Conservation (phyloP, 2,888 invertebrate genomes). For the Chrysotoxum bicinctum region DNA sequence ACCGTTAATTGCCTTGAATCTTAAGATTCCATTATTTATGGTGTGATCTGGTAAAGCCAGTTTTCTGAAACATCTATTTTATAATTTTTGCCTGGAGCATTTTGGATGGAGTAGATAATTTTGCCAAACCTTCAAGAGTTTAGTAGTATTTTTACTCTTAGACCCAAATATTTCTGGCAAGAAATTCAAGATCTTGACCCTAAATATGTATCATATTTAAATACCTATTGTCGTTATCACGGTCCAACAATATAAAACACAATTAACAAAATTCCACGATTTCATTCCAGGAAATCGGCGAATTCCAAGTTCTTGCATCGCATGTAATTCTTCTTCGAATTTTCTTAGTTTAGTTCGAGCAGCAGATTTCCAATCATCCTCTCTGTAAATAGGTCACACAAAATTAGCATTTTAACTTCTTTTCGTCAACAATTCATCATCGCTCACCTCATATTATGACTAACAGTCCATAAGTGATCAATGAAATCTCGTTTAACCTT, state of each 20-base stretch:
- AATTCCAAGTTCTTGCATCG: conserved; percentile 92
- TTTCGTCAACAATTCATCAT: not conserved
- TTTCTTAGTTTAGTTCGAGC: conserved; percentile 90
- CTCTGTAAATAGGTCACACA: conserved; percentile 82
- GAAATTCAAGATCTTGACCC: no score
- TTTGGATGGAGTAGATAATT: no score
- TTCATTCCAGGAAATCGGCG: conserved; percentile 92
- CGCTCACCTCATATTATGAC: conserved; percentile 87
- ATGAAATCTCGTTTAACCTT: conserved; percentile 93
- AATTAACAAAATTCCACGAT: conserved; percentile 94
- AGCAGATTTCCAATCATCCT: conserved; percentile 94
- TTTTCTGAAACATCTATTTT: no score
- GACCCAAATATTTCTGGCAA: no score
- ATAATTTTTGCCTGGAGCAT: no score
- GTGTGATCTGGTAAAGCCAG: no score
- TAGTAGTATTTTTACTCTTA: no score
- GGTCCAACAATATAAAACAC: conserved; percentile 92
- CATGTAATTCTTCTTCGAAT: conserved; percentile 93
- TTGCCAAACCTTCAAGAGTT: no score
- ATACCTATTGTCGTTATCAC: conserved; percentile 95
- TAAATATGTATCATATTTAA: conserved; percentile 74
- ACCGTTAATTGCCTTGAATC: no score
- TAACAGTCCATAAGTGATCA: conserved; percentile 90
- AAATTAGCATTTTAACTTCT: not conserved
- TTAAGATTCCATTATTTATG: no score